Evolutionary conservation across 2,888 invertebrate species (phyloP).

Genomic region (Drymonia ruficornis): DNA sequence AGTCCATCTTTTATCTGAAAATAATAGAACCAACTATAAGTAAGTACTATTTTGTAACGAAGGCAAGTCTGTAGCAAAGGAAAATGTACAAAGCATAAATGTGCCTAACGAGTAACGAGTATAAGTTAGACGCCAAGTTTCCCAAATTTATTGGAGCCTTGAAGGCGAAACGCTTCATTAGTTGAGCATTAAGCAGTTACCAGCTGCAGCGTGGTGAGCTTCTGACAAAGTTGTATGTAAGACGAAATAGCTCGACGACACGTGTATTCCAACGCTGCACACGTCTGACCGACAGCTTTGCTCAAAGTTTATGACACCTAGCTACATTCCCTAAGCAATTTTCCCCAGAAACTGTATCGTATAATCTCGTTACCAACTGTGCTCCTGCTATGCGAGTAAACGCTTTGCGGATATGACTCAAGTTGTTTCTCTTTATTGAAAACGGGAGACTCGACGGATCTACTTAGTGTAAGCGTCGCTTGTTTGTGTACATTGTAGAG

Average conservation of each 20-base stretch:
- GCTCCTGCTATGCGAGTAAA: conserved; percentile 65
- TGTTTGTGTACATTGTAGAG: conserved; percentile 33
- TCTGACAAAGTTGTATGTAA: conserved; percentile 56
- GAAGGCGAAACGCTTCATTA: conserved; percentile 24
- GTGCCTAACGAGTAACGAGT: background rate
- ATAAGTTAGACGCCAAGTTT: conserved; percentile 10
- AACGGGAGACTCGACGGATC: conserved; percentile 49
- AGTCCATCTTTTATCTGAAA: conserved; percentile 72
- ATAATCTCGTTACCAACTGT: conserved; percentile 77
- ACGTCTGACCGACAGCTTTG: conserved; percentile 68
- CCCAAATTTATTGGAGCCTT: conserved; percentile 16
- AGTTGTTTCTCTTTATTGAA: conserved; percentile 76
- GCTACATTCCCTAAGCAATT: conserved; percentile 74
- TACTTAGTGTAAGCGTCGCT: conserved; percentile 36
- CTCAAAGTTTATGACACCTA: conserved; percentile 78
- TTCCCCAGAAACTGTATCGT: conserved; percentile 71
- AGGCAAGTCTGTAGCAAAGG: background rate
- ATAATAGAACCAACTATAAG: conserved; percentile 4
- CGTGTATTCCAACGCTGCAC: conserved; percentile 67
- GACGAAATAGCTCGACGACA: conserved; percentile 64
- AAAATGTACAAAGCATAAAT: conserved; percentile 2
- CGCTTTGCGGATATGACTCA: conserved; percentile 69
- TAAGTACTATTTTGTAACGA: background rate
- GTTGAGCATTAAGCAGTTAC: conserved; percentile 23
- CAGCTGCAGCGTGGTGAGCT: conserved; percentile 41